Evolutionary conservation across 2,797 vertebrate species (phyloP), one percentile per base, ranked within the genome.

Genomic region (Caiman crocodilus): DNA sequence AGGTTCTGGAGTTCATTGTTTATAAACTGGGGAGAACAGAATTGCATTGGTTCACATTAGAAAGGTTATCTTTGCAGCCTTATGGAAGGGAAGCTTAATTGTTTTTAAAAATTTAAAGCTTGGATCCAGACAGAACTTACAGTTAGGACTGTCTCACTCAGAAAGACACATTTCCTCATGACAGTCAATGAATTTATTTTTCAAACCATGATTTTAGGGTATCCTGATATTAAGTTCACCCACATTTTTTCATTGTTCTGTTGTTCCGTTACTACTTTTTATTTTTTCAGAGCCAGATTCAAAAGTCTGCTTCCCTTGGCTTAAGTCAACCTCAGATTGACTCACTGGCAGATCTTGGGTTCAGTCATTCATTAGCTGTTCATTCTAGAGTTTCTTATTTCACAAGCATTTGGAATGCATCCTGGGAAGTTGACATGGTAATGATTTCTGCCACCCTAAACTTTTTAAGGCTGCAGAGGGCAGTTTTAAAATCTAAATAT

Each of bases 61-160:
- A 25, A 65, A 28, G 21, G 2, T 86, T 82, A 32, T n/a, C 3
- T 71, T 87, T 84, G 23, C 5, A 4, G 17, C 5, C 23, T 2
- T 77, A 23, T 2, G 74, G 8, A 32, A 73, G 73, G 14, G 60
- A 80, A 64, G 4, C 5, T 73, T 23, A 23, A 32, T 69, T 13
- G 35, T 73, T 50, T 3, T 4, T 42, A 25, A 15, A 26, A 0
- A 0, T 57, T 57, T 32, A 90, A 79, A 86, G n/a, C 14, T 61
- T 79, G 86, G 28, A 71, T 75, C 21, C 30, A 67, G 50, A 30
- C 77, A 28, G 81, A 86, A 50, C 82, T 83, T 69, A 18, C 35
- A 69, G 12, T 42, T 71, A 71, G 69, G 32, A 20, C 23, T 73
- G 18, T 73, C 35, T 3, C 21, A 35, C 23, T 71, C 14, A 50